phyloP scores from a whole-genome alignment of 2,113 vertebrate species.

The Budorcas taxicolor region DNA sequence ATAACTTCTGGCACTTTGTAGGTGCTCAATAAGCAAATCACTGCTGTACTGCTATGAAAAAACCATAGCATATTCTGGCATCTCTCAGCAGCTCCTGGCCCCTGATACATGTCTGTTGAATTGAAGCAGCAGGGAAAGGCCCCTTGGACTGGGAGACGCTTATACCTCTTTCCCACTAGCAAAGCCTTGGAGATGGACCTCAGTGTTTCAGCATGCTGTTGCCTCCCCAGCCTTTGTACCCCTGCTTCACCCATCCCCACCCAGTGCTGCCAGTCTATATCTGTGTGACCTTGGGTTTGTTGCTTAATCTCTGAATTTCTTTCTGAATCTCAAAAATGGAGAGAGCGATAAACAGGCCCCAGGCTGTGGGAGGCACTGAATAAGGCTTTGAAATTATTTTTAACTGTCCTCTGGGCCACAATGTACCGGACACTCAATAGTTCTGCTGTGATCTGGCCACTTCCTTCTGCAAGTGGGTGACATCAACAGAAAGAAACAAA shows the following conservation, averaged over 20 bases:
- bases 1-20: neutral
- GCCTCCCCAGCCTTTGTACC: neutral
- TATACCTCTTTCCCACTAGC: neutral
- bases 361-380: no score
- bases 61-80: accelerated
- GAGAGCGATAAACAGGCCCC: accelerated
- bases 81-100: neutral
- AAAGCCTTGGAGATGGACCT: neutral
- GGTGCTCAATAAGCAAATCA: neutral
- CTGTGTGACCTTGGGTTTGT: neutral
- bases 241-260: accelerated
- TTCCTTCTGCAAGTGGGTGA: neutral
- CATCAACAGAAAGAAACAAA: neutral
- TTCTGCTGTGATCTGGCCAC: neutral
- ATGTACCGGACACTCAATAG: neutral
- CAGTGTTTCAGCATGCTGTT: neutral
- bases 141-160: neutral
- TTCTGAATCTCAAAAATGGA: neutral
- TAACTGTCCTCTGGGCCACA: neutral
- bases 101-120: neutral
- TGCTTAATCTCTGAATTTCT: neutral
- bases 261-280: neutral
- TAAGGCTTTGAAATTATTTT: neutral
- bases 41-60: neutral
- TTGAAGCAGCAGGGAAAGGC: neutral